Percentiles rank a stretch among this genome's conserved stretches.
phyloP scores from a whole-genome alignment of 2,113 vertebrate genomes.

The Chaenocephalus aceratus region DNA sequence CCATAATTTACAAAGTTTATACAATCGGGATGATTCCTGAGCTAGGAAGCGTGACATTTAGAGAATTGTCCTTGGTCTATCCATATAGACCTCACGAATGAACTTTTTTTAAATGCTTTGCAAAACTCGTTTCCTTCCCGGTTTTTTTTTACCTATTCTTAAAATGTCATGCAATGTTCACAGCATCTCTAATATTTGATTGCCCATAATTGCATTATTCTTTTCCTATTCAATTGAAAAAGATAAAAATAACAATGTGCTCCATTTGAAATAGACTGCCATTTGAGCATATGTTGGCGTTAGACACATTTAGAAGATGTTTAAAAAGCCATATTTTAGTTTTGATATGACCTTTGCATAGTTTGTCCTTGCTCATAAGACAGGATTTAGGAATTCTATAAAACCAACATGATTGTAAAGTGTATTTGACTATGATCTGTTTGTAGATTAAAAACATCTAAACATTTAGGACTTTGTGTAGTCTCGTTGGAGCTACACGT shows the following conservation, averaged over 20 bases:
- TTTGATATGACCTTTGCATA: neutral
- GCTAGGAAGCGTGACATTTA: neutral
- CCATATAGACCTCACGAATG: neutral
- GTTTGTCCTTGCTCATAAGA: neutral
- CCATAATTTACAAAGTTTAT: neutral
- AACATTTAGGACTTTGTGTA: neutral
- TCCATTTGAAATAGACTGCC: neutral
- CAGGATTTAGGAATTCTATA: neutral
- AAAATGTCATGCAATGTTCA: neutral
- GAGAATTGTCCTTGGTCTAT: neutral
- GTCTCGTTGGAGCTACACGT: neutral
- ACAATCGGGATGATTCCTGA: neutral
- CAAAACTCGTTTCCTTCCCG: neutral
- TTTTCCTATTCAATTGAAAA: neutral
- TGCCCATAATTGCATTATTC: neutral
- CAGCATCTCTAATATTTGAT: constrained; percentile 1
- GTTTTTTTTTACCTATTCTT: neutral
- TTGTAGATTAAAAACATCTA: neutral
- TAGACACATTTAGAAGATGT: neutral
- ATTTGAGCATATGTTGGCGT: neutral
- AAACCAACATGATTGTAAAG: neutral
- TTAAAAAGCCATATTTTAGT: neutral
- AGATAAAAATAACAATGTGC: neutral
- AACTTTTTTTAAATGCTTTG: neutral
- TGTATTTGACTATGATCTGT: neutral